A percentile compares a stretch with the other conserved stretches of the same genome.
Evolutionary conservation across 1,140 invertebrate genomes (phyloP).

Genomic region (Ruditapes philippinarum): DNA sequence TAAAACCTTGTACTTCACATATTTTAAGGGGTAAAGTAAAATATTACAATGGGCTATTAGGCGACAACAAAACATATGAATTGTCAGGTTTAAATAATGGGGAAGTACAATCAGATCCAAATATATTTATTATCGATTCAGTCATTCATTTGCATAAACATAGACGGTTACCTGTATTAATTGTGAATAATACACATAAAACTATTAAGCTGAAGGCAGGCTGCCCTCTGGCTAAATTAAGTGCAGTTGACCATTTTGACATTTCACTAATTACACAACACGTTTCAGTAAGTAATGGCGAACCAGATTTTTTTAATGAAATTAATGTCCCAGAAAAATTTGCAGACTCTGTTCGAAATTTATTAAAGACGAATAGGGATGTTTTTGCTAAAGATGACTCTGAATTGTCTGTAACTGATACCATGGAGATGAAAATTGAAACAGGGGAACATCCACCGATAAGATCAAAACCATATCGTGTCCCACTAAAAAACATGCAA

Average conservation of each 20-base stretch:
- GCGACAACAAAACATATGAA: no score
- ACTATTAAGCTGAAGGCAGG: no score
- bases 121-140: not conserved
- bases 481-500: not conserved
- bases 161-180: not conserved
- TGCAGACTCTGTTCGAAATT: not conserved
- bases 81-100: not conserved
- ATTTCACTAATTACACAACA: no score
- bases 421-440: conserved; percentile 42
- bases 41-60: not conserved
- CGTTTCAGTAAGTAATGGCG: not conserved
- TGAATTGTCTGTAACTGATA: conserved; percentile 20
- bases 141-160: not conserved
- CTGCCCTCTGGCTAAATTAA: not conserved
- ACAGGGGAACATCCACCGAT: conserved; percentile 2
- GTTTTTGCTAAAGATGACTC: conserved; percentile 20
- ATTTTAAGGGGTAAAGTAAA: conserved; percentile 6
- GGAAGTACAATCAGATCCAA: not conserved
- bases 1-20: not conserved
- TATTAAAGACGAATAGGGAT: not conserved
- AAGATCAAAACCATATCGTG: conserved; percentile 26
- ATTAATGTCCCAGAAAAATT: no score
- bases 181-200: no score
- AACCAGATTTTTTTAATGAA: not conserved
- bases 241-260: not conserved